phyloP scores from a whole-genome alignment of 2,888 invertebrate genomes.

The Volucella inanis region DNA sequence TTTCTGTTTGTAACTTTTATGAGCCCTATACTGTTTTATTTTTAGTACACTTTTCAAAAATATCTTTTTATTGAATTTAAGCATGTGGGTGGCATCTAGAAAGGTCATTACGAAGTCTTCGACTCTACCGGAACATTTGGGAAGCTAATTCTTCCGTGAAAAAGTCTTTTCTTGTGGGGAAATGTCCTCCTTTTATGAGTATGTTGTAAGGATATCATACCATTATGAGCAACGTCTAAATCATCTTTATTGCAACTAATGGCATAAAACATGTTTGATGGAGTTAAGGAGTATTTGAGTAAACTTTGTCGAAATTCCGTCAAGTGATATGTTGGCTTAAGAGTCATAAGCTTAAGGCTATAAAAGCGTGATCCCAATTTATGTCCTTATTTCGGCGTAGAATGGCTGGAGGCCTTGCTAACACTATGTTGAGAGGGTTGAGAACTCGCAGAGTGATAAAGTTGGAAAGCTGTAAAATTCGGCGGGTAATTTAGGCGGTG shows the following conservation, averaged over 20 bases:
- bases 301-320: constrained; percentile 12
- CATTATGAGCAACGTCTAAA: constrained; percentile 7
- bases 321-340: constrained; percentile 12
- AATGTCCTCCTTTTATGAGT: not conserved
- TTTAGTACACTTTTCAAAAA: too few relatives aligned
- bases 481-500: too few relatives aligned
- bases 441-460: not conserved
- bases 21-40: too few relatives aligned
- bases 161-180: not conserved
- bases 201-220: not conserved
- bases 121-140: not conserved
- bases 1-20: too few relatives aligned
- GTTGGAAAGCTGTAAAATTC: too few relatives aligned
- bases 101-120: not conserved
- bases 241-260: constrained; percentile 39
- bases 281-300: constrained; percentile 2
- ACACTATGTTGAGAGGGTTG: not conserved
- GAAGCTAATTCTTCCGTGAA: not conserved
- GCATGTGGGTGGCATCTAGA: not conserved
- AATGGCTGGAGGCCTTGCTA: not conserved
- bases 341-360: not conserved
- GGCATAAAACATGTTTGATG: constrained; percentile 31
- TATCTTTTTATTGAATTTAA: too few relatives aligned
- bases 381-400: not conserved
- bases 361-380: not conserved